Percentiles rank a stretch among this genome's conserved stretches.
phyloP scores from a whole-genome alignment of 2,888 invertebrate species.

The Petrolisthes cinctipes region DNA sequence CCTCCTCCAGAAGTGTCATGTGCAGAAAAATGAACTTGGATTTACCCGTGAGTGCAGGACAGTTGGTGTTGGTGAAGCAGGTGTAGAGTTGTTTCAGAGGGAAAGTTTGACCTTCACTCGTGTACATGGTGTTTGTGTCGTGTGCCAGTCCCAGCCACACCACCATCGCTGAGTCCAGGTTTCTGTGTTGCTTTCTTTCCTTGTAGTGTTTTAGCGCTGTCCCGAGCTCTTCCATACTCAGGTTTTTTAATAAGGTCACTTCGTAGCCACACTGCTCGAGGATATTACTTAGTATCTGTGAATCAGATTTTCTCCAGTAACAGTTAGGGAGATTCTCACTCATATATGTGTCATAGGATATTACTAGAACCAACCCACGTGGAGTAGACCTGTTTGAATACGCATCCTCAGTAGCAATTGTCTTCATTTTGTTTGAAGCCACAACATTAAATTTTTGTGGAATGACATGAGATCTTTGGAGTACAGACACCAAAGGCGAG shows the following conservation, averaged over 20 bases:
- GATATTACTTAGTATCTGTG: background rate
- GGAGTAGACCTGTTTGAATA: constrained; percentile 5
- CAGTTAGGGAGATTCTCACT: background rate
- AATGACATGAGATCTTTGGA: too few relatives aligned
- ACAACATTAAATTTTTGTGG: too few relatives aligned
- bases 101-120: background rate
- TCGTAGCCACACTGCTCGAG: background rate
- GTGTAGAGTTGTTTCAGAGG: background rate
- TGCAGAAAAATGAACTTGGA: constrained; percentile 28
- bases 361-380: background rate
- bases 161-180: constrained; percentile 4
- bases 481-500: background rate
- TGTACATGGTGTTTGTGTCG: background rate
- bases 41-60: constrained; percentile 15
- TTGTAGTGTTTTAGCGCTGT: background rate
- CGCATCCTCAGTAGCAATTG: background rate
- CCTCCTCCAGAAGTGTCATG: background rate
- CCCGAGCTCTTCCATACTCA: background rate
- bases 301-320: background rate
- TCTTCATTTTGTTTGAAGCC: background rate
- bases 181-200: background rate
- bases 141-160: background rate
- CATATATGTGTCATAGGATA: background rate
- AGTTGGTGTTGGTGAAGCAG: constrained; percentile 1
- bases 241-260: background rate